A percentile compares a stretch with the other conserved stretches of the same genome.
Evolutionary conservation across 2,797 vertebrate species (phyloP).

Genomic region (Phylloscopus collybita): DNA sequence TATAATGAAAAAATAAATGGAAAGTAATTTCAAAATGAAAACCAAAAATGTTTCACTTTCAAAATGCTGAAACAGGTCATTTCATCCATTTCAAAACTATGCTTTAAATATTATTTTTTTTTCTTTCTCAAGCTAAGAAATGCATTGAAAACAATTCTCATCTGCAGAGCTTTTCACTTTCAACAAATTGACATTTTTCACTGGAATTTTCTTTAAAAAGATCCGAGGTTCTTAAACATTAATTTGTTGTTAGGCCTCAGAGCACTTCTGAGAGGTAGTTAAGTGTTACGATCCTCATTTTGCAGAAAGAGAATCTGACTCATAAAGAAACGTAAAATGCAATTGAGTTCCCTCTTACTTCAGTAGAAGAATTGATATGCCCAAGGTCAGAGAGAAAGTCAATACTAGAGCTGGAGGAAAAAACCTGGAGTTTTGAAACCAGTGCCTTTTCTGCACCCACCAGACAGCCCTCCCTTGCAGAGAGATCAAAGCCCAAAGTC

Average conservation of each 20-base stretch:
- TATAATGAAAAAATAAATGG: conserved; percentile 49
- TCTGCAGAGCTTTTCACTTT: conserved; percentile 46
- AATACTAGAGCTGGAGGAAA: neutral
- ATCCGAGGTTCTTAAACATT: conserved; percentile 52
- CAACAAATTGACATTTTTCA: conserved; percentile 42
- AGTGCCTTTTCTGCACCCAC: neutral
- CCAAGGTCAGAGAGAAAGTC: conserved; percentile 64
- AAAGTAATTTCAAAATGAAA: conserved; percentile 58
- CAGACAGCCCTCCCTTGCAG: neutral
- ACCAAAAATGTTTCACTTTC: conserved; percentile 45
- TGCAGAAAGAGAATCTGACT: conserved; percentile 64
- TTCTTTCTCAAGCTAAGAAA: neutral
- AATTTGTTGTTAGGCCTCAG: conserved; percentile 64
- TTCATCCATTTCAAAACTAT: conserved; percentile 44
- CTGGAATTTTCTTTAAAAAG: conserved; percentile 16
- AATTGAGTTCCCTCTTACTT: conserved; percentile 63
- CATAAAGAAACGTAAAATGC: conserved; percentile 66
- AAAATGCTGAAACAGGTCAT: conserved; percentile 26
- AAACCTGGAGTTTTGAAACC: neutral
- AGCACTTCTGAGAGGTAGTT: conserved; percentile 61
- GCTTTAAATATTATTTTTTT: conserved; percentile 25
- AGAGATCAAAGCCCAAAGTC: neutral
- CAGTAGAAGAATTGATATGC: conserved; percentile 47
- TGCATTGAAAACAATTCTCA: conserved; percentile 42
- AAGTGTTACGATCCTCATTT: conserved; percentile 70